Evolutionary conservation across 2,888 invertebrate genomes (phyloP), one percentile per base, ranked within the genome.

Genomic region (Protodeltote pygarga): DNA sequence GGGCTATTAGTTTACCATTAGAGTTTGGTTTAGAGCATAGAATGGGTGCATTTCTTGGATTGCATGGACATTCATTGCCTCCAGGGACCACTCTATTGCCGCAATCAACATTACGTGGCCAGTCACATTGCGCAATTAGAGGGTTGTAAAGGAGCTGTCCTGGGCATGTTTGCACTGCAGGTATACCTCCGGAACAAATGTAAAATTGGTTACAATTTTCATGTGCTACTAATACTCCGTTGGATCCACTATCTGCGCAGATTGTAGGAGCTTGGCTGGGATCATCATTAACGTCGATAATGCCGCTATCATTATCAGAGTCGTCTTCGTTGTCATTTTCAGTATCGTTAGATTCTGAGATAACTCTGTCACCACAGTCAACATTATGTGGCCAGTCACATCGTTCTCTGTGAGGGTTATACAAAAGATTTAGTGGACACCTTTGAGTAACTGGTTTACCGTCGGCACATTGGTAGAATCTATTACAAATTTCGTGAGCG

Each of bases 311-410:
- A 9, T 52, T 48, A 0, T 29, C 44, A 20, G 42, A 28, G 16
- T 29, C 33, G 5, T 31, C 55, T 15, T 17, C 25, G 2, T 33
- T 51, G 1, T 38, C 58, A 5, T 25, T 34, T 3, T 40, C 45
- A 17, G 34, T 28, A n/a, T 53, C 44, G 29, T 49, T 55, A 1
- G 34, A 34, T 3, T 57, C 62, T 9, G 67, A 58, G 4, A 72
- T 67, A 1, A 62, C 45, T 42, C 76, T 73, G 27, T 74, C 65
- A 8, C 74, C 77, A 21, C 82, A 82, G 1, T 73, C 47, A 1
- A 82, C 78, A 6, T 73, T 71, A 0, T 55, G 21, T 1, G 78
- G 69, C 81, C 79, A 81, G 32, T 83, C 81, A 24, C 81, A 83
- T 1, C 20, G 21, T 17, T 74, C 55, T 0, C 20, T 71, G 13